These are phyloP conservation scores for Periophthalmus modestus DNA, from an alignment of 2,113 vertebrate species.

Conservation along the genomic window DNA sequence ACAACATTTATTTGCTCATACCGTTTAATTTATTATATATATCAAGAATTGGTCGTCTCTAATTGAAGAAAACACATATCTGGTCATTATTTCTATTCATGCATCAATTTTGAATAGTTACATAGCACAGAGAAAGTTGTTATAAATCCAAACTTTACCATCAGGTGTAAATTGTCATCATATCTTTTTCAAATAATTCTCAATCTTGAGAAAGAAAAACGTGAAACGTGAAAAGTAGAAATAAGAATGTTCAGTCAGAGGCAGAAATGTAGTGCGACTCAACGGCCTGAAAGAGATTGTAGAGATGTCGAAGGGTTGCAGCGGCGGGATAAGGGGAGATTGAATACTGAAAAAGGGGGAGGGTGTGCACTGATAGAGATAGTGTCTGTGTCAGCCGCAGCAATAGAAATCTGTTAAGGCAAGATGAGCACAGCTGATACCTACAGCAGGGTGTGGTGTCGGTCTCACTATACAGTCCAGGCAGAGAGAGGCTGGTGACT, in stretches of 20 bases:
- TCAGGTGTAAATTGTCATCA: slow-evolving; percentile 21
- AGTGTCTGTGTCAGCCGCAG: slow-evolving; percentile 12
- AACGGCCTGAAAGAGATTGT: slow-evolving; percentile 13
- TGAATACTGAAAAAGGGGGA: slow-evolving; percentile 14
- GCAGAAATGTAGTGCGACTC: not conserved
- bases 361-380: slow-evolving; percentile 6
- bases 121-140: not conserved
- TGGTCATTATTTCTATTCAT: not conserved
- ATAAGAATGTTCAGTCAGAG: slow-evolving; percentile 16
- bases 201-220: not conserved
- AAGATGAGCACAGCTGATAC: slow-evolving; percentile 7
- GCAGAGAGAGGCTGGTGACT: not conserved
- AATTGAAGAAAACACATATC: not conserved
- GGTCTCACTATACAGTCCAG: not conserved
- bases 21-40: too few species aligned
- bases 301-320: slow-evolving; percentile 12
- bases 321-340: slow-evolving; percentile 5
- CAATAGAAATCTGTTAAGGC: slow-evolving; percentile 10
- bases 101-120: not conserved
- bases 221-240: not conserved
- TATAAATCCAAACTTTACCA: slow-evolving; percentile 14
- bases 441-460: not conserved
- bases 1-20: too few species aligned
- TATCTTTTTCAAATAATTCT: slow-evolving; percentile 11
- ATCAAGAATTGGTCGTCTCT: not conserved